A percentile compares a stretch with the other conserved stretches of the same genome.
Evolutionary conservation across 2,888 invertebrate genomes (phyloP).

Genomic region (Rhingia campestris): DNA sequence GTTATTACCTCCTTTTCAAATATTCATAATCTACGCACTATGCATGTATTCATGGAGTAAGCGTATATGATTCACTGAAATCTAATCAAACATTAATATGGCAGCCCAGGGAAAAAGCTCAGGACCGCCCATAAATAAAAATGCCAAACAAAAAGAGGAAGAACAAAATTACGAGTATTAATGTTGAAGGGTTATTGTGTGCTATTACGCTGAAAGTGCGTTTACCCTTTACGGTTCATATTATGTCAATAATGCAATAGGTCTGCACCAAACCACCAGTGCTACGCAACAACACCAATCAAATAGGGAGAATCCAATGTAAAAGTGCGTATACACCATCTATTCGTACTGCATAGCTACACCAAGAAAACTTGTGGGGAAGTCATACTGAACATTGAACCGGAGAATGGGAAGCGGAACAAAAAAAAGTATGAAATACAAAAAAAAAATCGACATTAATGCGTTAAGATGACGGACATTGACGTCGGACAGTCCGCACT

Average conservation of each 20-base stretch:
- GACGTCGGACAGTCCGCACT: slow-evolving; percentile 41
- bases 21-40: slow-evolving; percentile 42
- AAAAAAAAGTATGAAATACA: not conserved
- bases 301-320: slow-evolving; percentile 2
- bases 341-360: not conserved
- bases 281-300: not conserved
- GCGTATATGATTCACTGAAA: slow-evolving; percentile 21
- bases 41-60: slow-evolving; percentile 5
- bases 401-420: slow-evolving; percentile 1
- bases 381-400: slow-evolving; percentile 16
- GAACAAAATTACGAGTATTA: slow-evolving; percentile 12
- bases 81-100: slow-evolving; percentile 51
- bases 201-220: slow-evolving; percentile 50
- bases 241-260: slow-evolving; percentile 47
- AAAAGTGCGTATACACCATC: slow-evolving; percentile 34
- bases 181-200: slow-evolving; percentile 39
- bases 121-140: slow-evolving; percentile 50
- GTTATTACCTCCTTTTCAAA: slow-evolving; percentile 40
- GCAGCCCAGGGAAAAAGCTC: slow-evolving; percentile 21
- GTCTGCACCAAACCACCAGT: not conserved
- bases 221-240: slow-evolving; percentile 49
- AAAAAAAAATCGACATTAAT: slow-evolving; percentile 40
- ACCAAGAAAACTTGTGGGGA: slow-evolving; percentile 15
- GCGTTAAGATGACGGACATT: slow-evolving; percentile 60
- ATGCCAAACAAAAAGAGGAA: slow-evolving; percentile 27